Base-by-base conservation (phyloP, 1,140 invertebrate species). In the Ditylenchus dipsaci region DNA sequence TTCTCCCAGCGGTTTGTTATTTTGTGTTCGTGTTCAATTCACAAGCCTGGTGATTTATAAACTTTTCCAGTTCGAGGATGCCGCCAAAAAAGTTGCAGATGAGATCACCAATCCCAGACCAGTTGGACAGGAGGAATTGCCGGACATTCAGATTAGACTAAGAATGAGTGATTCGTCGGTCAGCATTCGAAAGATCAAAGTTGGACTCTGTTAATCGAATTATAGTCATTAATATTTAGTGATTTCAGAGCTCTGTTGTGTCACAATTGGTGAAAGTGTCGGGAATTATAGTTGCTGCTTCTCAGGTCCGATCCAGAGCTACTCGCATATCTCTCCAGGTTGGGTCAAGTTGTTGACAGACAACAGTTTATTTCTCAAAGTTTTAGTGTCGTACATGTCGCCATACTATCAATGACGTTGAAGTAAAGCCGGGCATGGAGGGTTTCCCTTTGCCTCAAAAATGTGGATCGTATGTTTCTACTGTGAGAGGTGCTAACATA, bases 381-480 rank as follows among this genome's bases (percentile, higher is more conserved):
- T 11, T 38, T 38, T 38, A 38, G 85, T 99, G 96, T 84, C 88
- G 93, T 33, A 90, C 91, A 7, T 99, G 96, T 82, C 88, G 89
- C 71, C 92, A 90, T 79, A 87, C 92, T 1, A 89, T 97, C 66
- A 89, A 89, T 0, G 93, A 98, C 84, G 87, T 97, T 61, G 85
- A 88, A 59, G 89, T 99, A 0, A 93, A 93, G 82, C 91, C 94
- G 33, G 96, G 96, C 1, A 85, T 99, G 9, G 95, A 99, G 81
- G 95, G 95, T 1, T 97, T 95, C 86, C 87, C 90, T n/a, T 86
- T 99, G 80, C 96, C 96, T 0, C 88, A 95, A 64, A 94, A 91
- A 69, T 76, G 95, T 84, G 89, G 88, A 76, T 90, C 90, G 89
- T 94, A 88, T 88, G 88, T 87, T 53, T 79, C 13, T 66, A n/a